Conservation (phyloP, 2,797 vertebrate genomes). For the Dallia pectoralis region DNA sequence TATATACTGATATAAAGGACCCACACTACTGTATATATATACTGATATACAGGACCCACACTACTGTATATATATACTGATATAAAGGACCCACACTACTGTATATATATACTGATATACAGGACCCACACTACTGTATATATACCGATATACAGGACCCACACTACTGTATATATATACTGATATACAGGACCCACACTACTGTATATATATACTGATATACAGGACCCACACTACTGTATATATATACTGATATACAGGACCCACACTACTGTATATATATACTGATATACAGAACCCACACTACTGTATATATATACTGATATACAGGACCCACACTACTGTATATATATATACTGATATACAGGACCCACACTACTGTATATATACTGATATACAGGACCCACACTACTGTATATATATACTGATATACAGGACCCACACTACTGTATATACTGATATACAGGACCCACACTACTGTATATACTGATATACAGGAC, state of each 20-base stretch:
- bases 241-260: conserved; percentile 28
- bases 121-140: conserved; percentile 21
- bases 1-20: neutral
- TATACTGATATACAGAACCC: neutral
- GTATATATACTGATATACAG: conserved; percentile 30
- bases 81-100: neutral
- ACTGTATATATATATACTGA: too few species aligned
- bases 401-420: conserved; percentile 20
- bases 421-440: neutral
- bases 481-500: neutral
- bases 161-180: conserved; percentile 25
- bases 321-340: conserved; percentile 20
- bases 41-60: conserved; percentile 25
- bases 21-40: conserved; percentile 17
- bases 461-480: conserved; percentile 22
- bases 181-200: conserved; percentile 20
- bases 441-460: conserved; percentile 24
- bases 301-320: conserved; percentile 25
- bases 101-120: conserved; percentile 31
- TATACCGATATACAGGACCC: neutral
- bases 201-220: too few species aligned
- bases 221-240: conserved; percentile 5
- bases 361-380: neutral
- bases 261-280: conserved; percentile 20
- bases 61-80: too few species aligned